These are phyloP conservation scores for Phylloscopus collybita DNA, from an alignment of 2,797 vertebrate species.

Conservation along the genomic window DNA sequence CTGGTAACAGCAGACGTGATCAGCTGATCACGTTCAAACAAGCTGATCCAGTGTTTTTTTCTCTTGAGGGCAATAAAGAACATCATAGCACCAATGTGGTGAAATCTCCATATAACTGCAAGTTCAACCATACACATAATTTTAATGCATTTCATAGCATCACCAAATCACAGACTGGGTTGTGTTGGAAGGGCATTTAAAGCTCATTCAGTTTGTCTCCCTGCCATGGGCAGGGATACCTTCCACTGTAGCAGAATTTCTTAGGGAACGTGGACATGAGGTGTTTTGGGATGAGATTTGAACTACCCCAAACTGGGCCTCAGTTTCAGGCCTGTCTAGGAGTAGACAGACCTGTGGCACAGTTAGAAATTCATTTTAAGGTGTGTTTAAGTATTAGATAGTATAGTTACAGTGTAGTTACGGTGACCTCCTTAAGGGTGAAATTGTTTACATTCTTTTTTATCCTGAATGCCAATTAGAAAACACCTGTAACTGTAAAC, in stretches of 20 bases:
- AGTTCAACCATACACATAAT: rapidly evolving
- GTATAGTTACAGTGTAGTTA: too few species aligned
- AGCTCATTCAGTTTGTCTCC: neutral
- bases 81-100: rapidly evolving
- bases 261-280: too few species aligned
- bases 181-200: neutral
- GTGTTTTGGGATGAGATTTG: too few species aligned
- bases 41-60: neutral
- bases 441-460: too few species aligned
- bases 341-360: too few species aligned
- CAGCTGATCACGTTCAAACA: neutral
- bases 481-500: too few species aligned
- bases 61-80: neutral
- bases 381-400: too few species aligned
- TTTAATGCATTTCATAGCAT: neutral
- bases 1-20: neutral
- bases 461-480: too few species aligned
- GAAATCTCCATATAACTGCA: neutral
- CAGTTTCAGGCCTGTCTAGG: too few species aligned
- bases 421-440: too few species aligned
- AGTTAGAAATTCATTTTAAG: too few species aligned
- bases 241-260: neutral
- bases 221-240: neutral
- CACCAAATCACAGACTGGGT: neutral
- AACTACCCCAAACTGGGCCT: too few species aligned